phyloP scores from a whole-genome alignment of 2,797 vertebrate species.

The Micromesistius poutassou region DNA sequence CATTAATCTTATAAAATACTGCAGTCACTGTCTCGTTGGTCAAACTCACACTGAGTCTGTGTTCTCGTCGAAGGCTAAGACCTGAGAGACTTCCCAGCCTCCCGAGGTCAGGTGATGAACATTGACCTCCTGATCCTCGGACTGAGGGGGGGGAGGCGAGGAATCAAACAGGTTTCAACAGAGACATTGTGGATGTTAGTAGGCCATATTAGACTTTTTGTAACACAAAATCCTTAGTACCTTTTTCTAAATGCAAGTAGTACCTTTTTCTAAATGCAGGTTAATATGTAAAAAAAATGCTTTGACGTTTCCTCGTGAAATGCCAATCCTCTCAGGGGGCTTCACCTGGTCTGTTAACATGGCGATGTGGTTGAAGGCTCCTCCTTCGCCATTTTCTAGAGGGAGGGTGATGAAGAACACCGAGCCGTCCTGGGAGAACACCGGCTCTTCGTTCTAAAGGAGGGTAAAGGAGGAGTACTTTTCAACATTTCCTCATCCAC shows the following conservation, averaged over 20 bases:
- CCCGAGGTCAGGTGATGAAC: slow-evolving; percentile 71
- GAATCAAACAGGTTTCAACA: background rate
- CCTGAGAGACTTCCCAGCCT: slow-evolving; percentile 71
- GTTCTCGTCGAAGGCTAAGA: slow-evolving; percentile 63
- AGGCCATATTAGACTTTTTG: background rate
- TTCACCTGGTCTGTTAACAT: slow-evolving; percentile 70
- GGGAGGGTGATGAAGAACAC: slow-evolving; percentile 65
- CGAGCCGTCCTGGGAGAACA: slow-evolving; percentile 63
- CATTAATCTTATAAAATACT: background rate
- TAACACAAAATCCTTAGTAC: background rate
- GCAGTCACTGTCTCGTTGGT: background rate
- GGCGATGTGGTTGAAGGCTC: slow-evolving; percentile 68
- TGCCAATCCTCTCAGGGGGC: background rate
- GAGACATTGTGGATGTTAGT: background rate
- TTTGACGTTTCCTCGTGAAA: background rate
- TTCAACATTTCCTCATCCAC: background rate
- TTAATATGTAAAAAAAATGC: background rate
- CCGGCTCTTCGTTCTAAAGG: slow-evolving; percentile 66
- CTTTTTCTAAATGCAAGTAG: background rate
- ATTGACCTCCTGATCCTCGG: slow-evolving; percentile 50
- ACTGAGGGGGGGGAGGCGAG: slow-evolving; percentile 31
- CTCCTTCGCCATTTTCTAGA: slow-evolving; percentile 46
- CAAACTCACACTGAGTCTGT: slow-evolving; percentile 56
- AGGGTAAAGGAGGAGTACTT: background rate
- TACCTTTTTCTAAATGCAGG: background rate